Conservation (phyloP, 2,888 invertebrate genomes). For the Drosophila kambysellisi region DNA sequence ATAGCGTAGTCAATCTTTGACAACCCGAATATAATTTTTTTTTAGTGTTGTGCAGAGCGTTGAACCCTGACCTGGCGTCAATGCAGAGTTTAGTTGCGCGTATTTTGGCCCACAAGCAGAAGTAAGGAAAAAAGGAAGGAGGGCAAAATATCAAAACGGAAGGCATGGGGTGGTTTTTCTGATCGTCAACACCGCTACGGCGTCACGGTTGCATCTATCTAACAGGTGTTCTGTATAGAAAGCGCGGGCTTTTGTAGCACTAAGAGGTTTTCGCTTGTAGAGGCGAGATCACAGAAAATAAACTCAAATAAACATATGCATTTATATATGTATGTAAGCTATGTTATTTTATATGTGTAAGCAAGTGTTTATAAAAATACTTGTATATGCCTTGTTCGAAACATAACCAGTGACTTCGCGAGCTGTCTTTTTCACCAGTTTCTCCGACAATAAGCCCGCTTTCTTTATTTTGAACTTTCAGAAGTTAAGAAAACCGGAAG, state of each 20-base stretch:
- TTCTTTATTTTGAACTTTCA: conserved; percentile 1
- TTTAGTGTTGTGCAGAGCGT: conserved; percentile 39
- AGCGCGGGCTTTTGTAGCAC: conserved; percentile 49
- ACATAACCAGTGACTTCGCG: conserved; percentile 10
- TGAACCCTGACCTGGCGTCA: conserved; percentile 41
- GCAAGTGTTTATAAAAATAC: background rate
- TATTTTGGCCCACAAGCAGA: conserved; percentile 20
- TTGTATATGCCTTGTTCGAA: conserved; percentile 8
- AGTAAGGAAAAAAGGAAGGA: conserved; percentile 19
- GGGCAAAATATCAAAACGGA: conserved; percentile 23
- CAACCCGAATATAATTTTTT: background rate
- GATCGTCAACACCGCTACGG: conserved; percentile 33
- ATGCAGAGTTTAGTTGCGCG: conserved; percentile 17
- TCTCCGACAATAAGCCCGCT: conserved; percentile 3
- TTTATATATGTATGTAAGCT: background rate
- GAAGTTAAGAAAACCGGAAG: background rate
- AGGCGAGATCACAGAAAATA: conserved; percentile 48
- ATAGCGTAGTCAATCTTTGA: conserved; percentile 3
- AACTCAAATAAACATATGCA: conserved; percentile 14
- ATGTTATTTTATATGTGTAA: background rate
- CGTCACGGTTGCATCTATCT: conserved; percentile 55
- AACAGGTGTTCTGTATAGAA: conserved; percentile 66
- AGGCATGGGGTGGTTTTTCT: conserved; percentile 62
- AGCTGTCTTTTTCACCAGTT: conserved; percentile 9
- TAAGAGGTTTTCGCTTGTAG: conserved; percentile 45